phyloP scores from a whole-genome alignment of 2,113 vertebrate genomes.

The Xenopus borealis region DNA sequence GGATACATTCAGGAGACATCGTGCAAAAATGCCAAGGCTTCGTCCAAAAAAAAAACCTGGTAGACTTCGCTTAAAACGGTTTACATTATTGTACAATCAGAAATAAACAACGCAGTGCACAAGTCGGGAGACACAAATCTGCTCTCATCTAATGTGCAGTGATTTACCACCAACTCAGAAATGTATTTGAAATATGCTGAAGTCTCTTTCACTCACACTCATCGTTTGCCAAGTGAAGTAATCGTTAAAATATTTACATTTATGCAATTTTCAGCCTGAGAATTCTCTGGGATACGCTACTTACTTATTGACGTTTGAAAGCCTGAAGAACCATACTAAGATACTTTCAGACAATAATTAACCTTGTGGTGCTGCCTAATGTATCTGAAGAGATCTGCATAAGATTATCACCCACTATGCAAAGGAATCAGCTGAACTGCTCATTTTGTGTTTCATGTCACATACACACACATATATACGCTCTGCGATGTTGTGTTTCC shows the following conservation, averaged over 20 bases:
- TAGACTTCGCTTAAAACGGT: not conserved
- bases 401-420: no score
- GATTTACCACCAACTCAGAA: constrained; percentile 26
- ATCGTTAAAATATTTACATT: constrained; percentile 37
- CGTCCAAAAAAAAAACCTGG: no score
- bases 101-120: constrained; percentile 8
- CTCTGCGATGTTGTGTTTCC: no score
- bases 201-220: constrained; percentile 18
- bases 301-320: not conserved
- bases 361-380: not conserved
- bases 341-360: not conserved
- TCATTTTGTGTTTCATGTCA: no score
- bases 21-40: not conserved
- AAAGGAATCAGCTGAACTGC: no score
- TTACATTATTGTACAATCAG: constrained; percentile 13
- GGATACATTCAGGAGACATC: not conserved
- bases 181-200: constrained; percentile 13
- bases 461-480: no score
- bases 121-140: constrained; percentile 28
- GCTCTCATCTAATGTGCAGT: constrained; percentile 27
- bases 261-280: constrained; percentile 18
- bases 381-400: no score
- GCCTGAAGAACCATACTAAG: not conserved
- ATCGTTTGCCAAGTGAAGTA: constrained; percentile 21
- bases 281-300: not conserved